Evolutionary conservation across 1,140 invertebrate genomes (phyloP), one percentile per base, ranked within the genome.

Genomic region (Monochamus saltuarius): DNA sequence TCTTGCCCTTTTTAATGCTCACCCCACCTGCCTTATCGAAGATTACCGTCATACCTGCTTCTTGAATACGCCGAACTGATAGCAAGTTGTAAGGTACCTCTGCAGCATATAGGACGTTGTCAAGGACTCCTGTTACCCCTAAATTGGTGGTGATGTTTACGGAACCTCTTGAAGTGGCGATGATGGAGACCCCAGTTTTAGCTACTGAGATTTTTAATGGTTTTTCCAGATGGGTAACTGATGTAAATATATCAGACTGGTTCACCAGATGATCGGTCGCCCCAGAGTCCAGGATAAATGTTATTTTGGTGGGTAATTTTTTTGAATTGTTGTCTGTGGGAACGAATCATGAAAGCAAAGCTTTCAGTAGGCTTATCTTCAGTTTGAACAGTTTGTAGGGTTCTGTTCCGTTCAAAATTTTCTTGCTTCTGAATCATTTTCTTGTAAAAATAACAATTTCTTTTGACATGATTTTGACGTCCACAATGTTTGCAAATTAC

Each of bases 81-180:
- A 75, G 35, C 17, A 75, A 39, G 43, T 75, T 75, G 52, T n/a
- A n/a, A n/a, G n/a, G n/a, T 72, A 65, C 19, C 58, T 68, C 8
- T 63, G 56, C 14, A 16, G 42, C 11, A 39, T 60, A 54, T 2
- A 64, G 50, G 10, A 64, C 62, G 51, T 60, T 46, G 11, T 45
- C 42, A 9, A 60, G 22, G 4, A n/a, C 38, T 37, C 39, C 51
- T 10, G 4, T 4, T 17, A 58, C 16, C 1, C 61, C 61, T 14
- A 59, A 13, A 35, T 59, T 59, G 3, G 56, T 59, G 14, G n/a
- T 59, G 6, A 63, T 46, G 8, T 54, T 46, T 7, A 63, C 53
- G 8, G 38, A 17, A 37, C 61, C 61, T 22, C 14, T 42, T 52
- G 17, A n/a, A 3, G 34, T 35, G 6, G 61, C 61, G 3, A 3